Conservation (phyloP, 2,797 vertebrate genomes). For the Notolepis coatsorum region DNA sequence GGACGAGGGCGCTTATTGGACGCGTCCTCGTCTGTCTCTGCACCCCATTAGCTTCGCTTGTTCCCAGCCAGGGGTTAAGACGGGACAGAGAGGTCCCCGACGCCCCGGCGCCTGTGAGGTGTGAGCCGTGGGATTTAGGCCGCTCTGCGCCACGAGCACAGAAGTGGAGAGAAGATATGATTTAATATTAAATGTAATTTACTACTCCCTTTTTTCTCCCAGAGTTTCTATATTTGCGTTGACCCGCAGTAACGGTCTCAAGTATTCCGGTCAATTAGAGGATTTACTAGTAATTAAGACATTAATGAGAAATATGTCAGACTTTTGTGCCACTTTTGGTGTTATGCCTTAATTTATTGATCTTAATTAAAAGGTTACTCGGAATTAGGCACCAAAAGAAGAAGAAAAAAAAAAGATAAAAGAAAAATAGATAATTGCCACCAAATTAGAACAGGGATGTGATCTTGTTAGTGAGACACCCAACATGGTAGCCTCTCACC, state of each 20-base stretch:
- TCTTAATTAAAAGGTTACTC: conserved; percentile 69
- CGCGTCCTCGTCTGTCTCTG: conserved; percentile 73
- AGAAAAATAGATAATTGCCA: conserved; percentile 50
- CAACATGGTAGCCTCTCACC: conserved; percentile 42
- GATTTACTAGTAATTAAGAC: conserved; percentile 76
- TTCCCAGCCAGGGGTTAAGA: conserved; percentile 81
- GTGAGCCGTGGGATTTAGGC: conserved; percentile 75
- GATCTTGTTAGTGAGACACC: conserved; percentile 51
- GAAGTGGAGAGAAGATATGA: too few relatives aligned
- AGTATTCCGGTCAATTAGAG: conserved; percentile 75
- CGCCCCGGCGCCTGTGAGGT: conserved; percentile 63
- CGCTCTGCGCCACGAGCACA: conserved; percentile 19
- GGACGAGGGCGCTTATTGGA: conserved; percentile 70
- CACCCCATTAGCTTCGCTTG: conserved; percentile 84
- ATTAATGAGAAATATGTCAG: conserved; percentile 70
- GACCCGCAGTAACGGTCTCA: conserved; percentile 65
- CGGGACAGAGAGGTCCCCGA: conserved; percentile 79
- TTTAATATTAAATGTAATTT: conserved; percentile 39
- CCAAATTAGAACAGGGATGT: conserved; percentile 58
- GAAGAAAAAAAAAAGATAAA: too few relatives aligned
- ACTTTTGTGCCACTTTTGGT: conserved; percentile 58
- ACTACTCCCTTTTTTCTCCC: conserved; percentile 31
- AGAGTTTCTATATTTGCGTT: conserved; percentile 73
- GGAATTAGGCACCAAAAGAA: conserved; percentile 36
- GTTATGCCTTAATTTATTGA: conserved; percentile 59